Base-by-base conservation (phyloP, 2,113 vertebrate genomes). In the Pitta sordida region DNA sequence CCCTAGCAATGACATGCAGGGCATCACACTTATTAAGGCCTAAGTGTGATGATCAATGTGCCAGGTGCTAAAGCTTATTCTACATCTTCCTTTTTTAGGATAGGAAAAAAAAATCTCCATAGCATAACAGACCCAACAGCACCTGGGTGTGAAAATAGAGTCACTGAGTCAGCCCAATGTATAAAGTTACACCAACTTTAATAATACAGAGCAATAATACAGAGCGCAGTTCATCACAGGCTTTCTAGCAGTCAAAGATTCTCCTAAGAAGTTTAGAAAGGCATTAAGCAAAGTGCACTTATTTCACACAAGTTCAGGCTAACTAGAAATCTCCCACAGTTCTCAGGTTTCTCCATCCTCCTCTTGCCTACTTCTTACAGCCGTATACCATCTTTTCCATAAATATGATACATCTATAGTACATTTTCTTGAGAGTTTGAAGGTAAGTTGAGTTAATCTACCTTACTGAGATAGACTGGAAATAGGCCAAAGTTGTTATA, bases 1-100 rank as follows among this genome's bases (percentile, higher is more conserved):
- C 19, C 44, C 22, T 44, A 55, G n/a, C 11, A 44, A 13, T 3
- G 49, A 23, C 3, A 2, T 2, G 0, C 20, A 34, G 43, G 9
- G 13, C 8, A 1, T 24, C 26, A 4, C 2, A 2, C 32, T 52
- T 30, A 9, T 10, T 24, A 52, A 58, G 32, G 4, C 17, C 44
- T 29, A 3, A 16, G 4, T 21, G 23, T 24, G 27, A 34, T 60
- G 9, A 29, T 76, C 26, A 8, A 1, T 13, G 12, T 43, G 27
- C 15, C 32, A 43, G 26, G 2, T 56, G 16, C 37, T 27, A n/a
- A n/a, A 30, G 13, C 5, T 63, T 62, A 14, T 67, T 59, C 51
- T 32, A 30, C 1, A 0, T 11, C 30, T 81, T 82, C 39, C 18
- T 15, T 24, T 13, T 60, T 52, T 39, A 41, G 32, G 44, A 46